Conservation (phyloP, 2,797 vertebrate species). For the Denticeps clupeoides region DNA sequence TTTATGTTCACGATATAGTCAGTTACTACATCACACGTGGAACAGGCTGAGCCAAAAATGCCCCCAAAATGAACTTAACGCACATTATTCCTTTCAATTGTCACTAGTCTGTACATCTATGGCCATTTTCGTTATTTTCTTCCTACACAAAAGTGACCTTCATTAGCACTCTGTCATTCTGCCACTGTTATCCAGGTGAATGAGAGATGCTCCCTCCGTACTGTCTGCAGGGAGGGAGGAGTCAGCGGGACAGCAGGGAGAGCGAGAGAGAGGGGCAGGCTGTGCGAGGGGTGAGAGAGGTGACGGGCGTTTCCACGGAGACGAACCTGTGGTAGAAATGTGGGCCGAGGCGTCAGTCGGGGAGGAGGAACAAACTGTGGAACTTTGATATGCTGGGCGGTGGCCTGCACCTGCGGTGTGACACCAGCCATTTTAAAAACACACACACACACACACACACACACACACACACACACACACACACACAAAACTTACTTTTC, state of each 20-base stretch:
- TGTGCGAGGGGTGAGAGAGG: not conserved
- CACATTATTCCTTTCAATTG: too few relatives aligned
- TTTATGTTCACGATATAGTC: too few relatives aligned
- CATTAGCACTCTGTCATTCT: too few relatives aligned
- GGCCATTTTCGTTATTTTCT: not conserved
- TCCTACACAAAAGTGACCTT: too few relatives aligned
- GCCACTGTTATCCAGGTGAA: too few relatives aligned
- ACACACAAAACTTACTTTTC: too few relatives aligned
- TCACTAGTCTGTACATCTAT: too few relatives aligned
- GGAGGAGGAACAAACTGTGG: constrained; percentile 80
- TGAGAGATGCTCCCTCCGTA: too few relatives aligned
- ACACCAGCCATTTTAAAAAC: constrained; percentile 33
- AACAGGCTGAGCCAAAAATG: too few relatives aligned
- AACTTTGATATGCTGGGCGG: constrained; percentile 77
- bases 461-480: not conserved
- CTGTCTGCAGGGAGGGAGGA: too few relatives aligned
- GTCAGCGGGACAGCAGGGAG: not conserved
- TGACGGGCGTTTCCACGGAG: constrained; percentile 25
- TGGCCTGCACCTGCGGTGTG: constrained; percentile 70
- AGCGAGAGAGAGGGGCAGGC: constrained; percentile 19
- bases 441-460: constrained; percentile 3
- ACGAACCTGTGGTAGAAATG: constrained; percentile 75
- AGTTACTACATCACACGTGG: too few relatives aligned
- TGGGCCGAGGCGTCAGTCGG: constrained; percentile 74
- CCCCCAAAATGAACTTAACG: too few relatives aligned